Conservation (phyloP, 2,888 invertebrate genomes). For the Protonemura montana region DNA sequence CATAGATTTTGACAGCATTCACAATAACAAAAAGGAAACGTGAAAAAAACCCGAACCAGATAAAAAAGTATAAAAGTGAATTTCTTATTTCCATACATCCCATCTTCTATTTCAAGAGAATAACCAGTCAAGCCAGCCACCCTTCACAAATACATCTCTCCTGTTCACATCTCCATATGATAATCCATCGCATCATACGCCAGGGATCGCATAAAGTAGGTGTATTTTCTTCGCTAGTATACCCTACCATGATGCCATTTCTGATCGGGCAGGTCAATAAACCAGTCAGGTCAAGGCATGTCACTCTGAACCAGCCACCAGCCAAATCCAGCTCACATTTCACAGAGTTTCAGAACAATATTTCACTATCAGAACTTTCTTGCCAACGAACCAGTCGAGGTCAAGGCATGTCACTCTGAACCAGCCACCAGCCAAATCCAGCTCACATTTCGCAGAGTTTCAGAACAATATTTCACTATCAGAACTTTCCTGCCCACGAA, state of each 20-base stretch:
- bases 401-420: too few species aligned
- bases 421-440: too few species aligned
- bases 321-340: too few species aligned
- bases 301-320: not conserved
- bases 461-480: too few species aligned
- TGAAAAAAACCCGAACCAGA: not conserved
- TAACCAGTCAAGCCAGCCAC: not conserved
- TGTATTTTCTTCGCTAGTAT: not conserved
- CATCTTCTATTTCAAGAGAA: not conserved
- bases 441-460: too few species aligned
- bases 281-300: not conserved
- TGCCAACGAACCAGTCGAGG: too few species aligned
- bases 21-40: not conserved
- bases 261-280: not conserved
- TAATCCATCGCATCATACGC: not conserved
- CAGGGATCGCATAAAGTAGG: not conserved
- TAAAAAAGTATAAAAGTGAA: not conserved
- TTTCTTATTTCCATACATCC: not conserved
- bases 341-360: too few species aligned
- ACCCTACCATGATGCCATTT: not conserved
- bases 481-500: too few species aligned
- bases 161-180: not conserved
- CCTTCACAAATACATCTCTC: not conserved
- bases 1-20: too few species aligned
- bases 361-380: too few species aligned